Evolutionary conservation across 2,888 invertebrate genomes (phyloP), one percentile per base, ranked within the genome.

Genomic region (Corythucha ciliata): DNA sequence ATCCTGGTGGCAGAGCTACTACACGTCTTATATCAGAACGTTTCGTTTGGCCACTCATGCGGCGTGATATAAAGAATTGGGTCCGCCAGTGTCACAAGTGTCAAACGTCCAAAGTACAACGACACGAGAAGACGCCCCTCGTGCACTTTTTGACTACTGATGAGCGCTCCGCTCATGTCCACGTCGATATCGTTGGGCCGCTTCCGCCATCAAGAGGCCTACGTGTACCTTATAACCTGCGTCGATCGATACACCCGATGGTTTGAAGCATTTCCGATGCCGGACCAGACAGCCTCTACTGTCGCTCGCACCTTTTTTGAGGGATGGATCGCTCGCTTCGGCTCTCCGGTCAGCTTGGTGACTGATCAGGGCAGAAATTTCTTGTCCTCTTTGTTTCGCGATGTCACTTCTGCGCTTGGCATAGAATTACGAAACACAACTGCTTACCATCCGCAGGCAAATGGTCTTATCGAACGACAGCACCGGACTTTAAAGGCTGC

Each of bases 41-140:
- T 6, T 50, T 46, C 22, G 29, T 50, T 5, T 50, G 50, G 50
- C 45, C 44, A 5, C 6, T 4, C 10, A 49, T 49, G 40, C 7
- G n/a, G 6, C 26, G 21, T 12, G 44, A 49, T 26, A 47, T 46
- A 20, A n/a, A 21, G 12, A 16, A 3, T 8, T 48, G 40, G 42
- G 39, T 42, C 2, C 48, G 42, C n/a, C 42, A 47, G 22, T 46
- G 46, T 22, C 41, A 21, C n/a, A 7, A 32, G 7, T 46, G 46
- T 39, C 46, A 46, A 16, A 74, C 74, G 80, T 63, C 34, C 12
- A 46, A 46, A 24, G 21, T 46, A 10, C 46, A 46, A 37, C 34
- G 34, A 21, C 46, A 46, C 21, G 46, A 46, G 14, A 32, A 34
- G 12, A 21, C 46, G 7, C 46, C 34, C 10, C 27, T 46, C 16